A percentile compares a stretch with the other conserved stretches of the same genome.
Conservation (phyloP, 2,888 invertebrate species). For the Trichacis sp. region DNA sequence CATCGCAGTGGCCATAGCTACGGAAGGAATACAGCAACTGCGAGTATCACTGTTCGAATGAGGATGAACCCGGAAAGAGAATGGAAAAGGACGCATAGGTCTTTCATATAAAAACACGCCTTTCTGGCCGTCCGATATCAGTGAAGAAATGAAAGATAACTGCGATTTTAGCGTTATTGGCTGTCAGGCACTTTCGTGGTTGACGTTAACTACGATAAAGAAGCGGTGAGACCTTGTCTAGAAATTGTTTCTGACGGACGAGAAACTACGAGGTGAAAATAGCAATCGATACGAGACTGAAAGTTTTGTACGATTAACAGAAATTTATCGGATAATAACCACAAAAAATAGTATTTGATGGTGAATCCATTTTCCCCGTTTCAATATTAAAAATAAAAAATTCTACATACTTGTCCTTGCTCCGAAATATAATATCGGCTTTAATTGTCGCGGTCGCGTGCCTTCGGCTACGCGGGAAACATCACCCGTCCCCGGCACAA, state of each 20-base stretch:
- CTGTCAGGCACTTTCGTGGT: constrained; percentile 15
- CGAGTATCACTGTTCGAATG: constrained; percentile 7
- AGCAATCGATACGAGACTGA: constrained; percentile 26
- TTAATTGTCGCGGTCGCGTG: constrained; percentile 3
- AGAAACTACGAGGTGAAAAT: constrained; percentile 23
- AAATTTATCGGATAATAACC: neutral
- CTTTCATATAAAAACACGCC: constrained; percentile 8
- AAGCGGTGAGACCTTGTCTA: constrained; percentile 11
- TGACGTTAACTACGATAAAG: constrained; percentile 22
- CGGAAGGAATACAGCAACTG: constrained; percentile 6
- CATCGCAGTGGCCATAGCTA: neutral
- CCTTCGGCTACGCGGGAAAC: constrained; percentile 4
- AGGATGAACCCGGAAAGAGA: constrained; percentile 7
- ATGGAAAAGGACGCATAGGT: constrained; percentile 11
- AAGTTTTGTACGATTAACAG: constrained; percentile 8
- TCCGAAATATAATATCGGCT: neutral
- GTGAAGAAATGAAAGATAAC: constrained; percentile 19
- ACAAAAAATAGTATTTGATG: neutral
- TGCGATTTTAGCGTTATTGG: constrained; percentile 25
- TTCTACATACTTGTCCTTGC: no score
- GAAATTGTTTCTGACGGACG: constrained; percentile 5
- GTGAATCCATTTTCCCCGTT: neutral
- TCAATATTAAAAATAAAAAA: no score
- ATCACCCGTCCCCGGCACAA: constrained; percentile 6
- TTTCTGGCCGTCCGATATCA: constrained; percentile 8